A percentile compares a stretch with the other conserved stretches of the same genome.
Evolutionary conservation across 2,888 invertebrate species (phyloP).

Genomic region (Thalpophila matura): DNA sequence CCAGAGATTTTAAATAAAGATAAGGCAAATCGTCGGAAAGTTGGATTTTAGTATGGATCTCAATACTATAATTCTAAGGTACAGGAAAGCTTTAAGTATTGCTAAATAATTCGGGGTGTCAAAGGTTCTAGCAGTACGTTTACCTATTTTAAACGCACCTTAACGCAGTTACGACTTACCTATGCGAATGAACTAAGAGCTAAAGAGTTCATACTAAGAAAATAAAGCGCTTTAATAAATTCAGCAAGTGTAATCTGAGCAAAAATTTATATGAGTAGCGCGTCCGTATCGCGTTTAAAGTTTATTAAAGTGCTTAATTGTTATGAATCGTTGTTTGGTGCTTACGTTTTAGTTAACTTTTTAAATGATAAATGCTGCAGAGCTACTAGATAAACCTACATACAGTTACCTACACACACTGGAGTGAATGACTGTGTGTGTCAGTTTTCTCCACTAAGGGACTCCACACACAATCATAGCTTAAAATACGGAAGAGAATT

Average conservation of each 20-base stretch:
- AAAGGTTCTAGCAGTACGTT: neutral
- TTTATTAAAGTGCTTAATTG: conserved; percentile 37
- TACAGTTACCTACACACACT: too few relatives aligned
- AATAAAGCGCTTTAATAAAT: conserved; percentile 47
- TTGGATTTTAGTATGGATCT: too few relatives aligned
- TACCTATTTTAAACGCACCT: conserved; percentile 24
- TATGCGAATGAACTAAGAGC: conserved; percentile 55
- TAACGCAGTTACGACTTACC: conserved; percentile 41
- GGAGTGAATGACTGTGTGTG: too few relatives aligned
- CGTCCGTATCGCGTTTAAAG: conserved; percentile 20
- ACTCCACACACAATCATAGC: too few relatives aligned
- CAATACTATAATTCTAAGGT: conserved; percentile 1
- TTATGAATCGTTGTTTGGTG: conserved; percentile 28
- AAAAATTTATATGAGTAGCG: conserved; percentile 34
- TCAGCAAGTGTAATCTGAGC: conserved; percentile 25
- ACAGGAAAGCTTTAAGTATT: neutral
- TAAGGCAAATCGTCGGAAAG: conserved; percentile 21
- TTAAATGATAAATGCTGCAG: too few relatives aligned
- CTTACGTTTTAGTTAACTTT: neutral
- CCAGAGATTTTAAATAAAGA: conserved; percentile 27
- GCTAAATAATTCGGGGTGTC: neutral
- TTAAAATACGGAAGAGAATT: too few relatives aligned
- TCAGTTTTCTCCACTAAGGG: too few relatives aligned
- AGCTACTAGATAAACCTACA: too few relatives aligned
- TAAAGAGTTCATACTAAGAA: conserved; percentile 39